Conservation (phyloP, 2,113 vertebrate species). For the Tragelaphus buxtoni region DNA sequence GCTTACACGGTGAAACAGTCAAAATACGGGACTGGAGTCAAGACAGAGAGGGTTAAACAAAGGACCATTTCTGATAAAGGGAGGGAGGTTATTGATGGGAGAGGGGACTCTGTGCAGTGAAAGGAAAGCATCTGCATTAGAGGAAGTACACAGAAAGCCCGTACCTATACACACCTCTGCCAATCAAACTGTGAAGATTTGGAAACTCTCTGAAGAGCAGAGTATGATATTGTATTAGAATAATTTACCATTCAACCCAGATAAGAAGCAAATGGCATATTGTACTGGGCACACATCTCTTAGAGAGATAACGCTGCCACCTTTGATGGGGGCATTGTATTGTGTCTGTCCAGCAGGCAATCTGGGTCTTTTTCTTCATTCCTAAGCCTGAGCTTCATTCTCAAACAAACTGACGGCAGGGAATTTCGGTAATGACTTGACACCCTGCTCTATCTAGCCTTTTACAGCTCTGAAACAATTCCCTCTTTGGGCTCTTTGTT, state of each 20-base stretch:
- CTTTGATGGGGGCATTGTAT: slow-evolving; percentile 56
- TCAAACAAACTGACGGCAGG: slow-evolving; percentile 50
- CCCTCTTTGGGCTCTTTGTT: slow-evolving; percentile 40
- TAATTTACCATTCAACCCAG: slow-evolving; percentile 57
- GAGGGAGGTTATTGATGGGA: neutral
- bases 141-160: slow-evolving; percentile 21
- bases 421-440: slow-evolving; percentile 64
- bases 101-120: neutral
- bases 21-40: neutral
- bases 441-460: neutral
- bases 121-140: slow-evolving; percentile 14
- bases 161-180: neutral
- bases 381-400: slow-evolving; percentile 20
- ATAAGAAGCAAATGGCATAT: slow-evolving; percentile 64
- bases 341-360: slow-evolving; percentile 47
- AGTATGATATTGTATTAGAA: slow-evolving; percentile 52
- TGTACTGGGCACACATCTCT: slow-evolving; percentile 48
- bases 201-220: neutral
- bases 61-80: neutral
- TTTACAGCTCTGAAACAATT: slow-evolving; percentile 34
- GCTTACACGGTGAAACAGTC: neutral
- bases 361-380: slow-evolving; percentile 18
- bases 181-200: slow-evolving; percentile 40
- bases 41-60: slow-evolving; percentile 27
- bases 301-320: slow-evolving; percentile 41